These are phyloP conservation scores for Polia nebulosa DNA, from an alignment of 2,888 invertebrate genomes.

Conservation along the genomic window DNA sequence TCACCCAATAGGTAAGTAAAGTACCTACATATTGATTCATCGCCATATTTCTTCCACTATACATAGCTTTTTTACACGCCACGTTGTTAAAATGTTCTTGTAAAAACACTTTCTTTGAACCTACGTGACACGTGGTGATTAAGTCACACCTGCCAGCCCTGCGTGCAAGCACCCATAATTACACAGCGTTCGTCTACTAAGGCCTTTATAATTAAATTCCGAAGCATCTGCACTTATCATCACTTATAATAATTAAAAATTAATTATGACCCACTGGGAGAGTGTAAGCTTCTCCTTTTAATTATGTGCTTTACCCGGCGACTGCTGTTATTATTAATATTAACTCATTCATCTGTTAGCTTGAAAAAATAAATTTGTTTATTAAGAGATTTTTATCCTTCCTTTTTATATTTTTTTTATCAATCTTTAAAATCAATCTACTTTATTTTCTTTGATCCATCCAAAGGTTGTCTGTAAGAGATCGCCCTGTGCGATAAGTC, in stretches of 20 bases:
- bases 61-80: neutral
- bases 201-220: slow-evolving; percentile 77
- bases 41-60: neutral
- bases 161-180: slow-evolving; percentile 69
- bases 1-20: neutral
- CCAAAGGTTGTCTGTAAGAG: too few relatives aligned
- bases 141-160: slow-evolving; percentile 51
- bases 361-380: slow-evolving; percentile 5
- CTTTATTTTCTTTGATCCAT: too few relatives aligned
- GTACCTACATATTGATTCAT: neutral
- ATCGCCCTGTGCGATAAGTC: too few relatives aligned
- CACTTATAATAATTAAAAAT: slow-evolving; percentile 80
- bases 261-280: slow-evolving; percentile 69
- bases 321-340: slow-evolving; percentile 27
- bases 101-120: neutral
- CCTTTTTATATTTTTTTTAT: neutral
- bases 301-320: slow-evolving; percentile 40
- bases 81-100: slow-evolving; percentile 16
- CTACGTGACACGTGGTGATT: slow-evolving; percentile 32
- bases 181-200: slow-evolving; percentile 65
- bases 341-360: slow-evolving; percentile 6
- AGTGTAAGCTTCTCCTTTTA: slow-evolving; percentile 50
- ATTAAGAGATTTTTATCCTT: neutral
- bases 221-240: slow-evolving; percentile 79
- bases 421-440: neutral